Evolutionary conservation across 64 coral and sea anemone genomes (phyloP).

Genomic region (Pocillopora verrucosa): DNA sequence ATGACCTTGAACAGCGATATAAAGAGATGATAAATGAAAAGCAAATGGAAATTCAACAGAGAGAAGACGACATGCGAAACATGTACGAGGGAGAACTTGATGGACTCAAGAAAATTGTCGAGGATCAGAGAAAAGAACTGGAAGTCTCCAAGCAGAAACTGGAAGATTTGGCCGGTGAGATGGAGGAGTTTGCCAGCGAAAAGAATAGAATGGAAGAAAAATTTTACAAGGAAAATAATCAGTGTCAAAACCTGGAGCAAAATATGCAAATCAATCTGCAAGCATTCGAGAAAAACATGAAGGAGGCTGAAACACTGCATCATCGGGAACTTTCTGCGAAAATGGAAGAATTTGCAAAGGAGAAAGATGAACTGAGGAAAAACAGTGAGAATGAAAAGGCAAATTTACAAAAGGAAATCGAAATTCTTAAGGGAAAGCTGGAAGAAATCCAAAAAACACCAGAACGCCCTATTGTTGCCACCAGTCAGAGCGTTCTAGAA

Average conservation of each 20-base stretch:
- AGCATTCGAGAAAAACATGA: slow-evolving; percentile 25
- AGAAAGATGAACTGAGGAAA: slow-evolving; percentile 16
- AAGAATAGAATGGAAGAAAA: slow-evolving; percentile 41
- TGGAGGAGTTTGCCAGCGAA: slow-evolving; percentile 28
- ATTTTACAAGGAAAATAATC: slow-evolving; percentile 30
- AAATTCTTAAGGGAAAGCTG: not conserved
- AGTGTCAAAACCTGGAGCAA: slow-evolving; percentile 34
- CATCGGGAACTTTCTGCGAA: not conserved
- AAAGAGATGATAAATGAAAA: slow-evolving; percentile 52
- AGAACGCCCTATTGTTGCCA: not conserved
- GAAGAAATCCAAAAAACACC: slow-evolving; percentile 25
- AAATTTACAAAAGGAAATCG: slow-evolving; percentile 3
- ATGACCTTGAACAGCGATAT: slow-evolving; percentile 67
- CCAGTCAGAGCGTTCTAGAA: slow-evolving; percentile 27
- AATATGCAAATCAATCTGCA: not conserved
- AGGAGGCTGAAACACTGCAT: slow-evolving; percentile 43
- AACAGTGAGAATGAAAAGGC: slow-evolving; percentile 40
- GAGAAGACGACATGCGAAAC: slow-evolving; percentile 28
- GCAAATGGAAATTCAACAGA: slow-evolving; percentile 66
- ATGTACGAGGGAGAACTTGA: slow-evolving; percentile 37
- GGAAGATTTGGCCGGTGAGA: slow-evolving; percentile 48
- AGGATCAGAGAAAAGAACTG: slow-evolving; percentile 20
- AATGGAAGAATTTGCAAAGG: not conserved
- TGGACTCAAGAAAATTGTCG: slow-evolving; percentile 14
- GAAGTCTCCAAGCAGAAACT: slow-evolving; percentile 47